Conservation (phyloP, 2,797 vertebrate species). For the Phyllotis vaccarum region DNA sequence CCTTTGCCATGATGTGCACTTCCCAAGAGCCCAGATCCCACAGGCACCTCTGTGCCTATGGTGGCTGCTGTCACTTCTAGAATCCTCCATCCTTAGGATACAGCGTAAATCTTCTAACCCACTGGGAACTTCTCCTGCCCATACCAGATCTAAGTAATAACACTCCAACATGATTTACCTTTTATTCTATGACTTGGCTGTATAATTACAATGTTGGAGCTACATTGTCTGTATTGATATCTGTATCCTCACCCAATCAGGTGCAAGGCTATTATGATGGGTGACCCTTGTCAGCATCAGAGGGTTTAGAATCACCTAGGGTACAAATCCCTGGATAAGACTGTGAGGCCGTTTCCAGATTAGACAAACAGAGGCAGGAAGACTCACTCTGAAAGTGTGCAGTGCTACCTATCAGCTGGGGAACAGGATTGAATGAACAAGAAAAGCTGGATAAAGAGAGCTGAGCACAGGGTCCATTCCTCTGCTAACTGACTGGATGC, state of each 20-base stretch:
- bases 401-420: too few relatives aligned
- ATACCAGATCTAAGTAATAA: neutral
- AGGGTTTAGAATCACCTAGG: too few relatives aligned
- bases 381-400: neutral
- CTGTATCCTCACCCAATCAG: neutral
- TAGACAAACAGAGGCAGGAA: too few relatives aligned
- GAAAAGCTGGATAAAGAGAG: neutral
- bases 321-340: too few relatives aligned
- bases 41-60: fast-evolving
- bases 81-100: neutral
- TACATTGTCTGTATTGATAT: too few relatives aligned
- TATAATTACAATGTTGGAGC: neutral
- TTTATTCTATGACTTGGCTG: neutral
- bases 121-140: neutral
- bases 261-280: neutral
- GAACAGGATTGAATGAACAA: too few relatives aligned
- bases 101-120: neutral
- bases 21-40: neutral
- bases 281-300: neutral
- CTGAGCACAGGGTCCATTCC: too few relatives aligned
- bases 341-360: neutral
- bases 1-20: neutral
- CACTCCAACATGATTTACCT: neutral
- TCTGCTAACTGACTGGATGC: too few relatives aligned
- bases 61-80: too few relatives aligned